Base-by-base conservation (phyloP, 2,113 vertebrate genomes). In the Mesembrinibis cayennensis region DNA sequence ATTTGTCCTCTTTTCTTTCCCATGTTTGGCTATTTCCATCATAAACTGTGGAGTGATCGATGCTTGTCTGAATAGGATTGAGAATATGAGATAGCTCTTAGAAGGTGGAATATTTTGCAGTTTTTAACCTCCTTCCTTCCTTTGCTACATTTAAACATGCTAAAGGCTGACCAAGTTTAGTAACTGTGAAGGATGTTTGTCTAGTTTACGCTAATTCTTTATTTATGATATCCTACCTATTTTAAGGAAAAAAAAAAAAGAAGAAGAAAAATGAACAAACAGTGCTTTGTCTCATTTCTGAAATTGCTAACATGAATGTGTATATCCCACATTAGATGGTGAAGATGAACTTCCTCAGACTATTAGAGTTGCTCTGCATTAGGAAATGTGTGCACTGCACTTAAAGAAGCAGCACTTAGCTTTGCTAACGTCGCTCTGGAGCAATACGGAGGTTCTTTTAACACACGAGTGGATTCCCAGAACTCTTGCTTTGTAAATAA, bases 401-500 rank as follows among this genome's bases (percentile, higher is more conserved):
- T 78, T 94, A 92, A 90, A 91, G 86, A 95, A 96, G 73, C 76
- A 87, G 89, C 80, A 85, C 71, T 95, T 92, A 87, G 87, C 74
- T 92, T 80, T 91, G n/a, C 87, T 87, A 82, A 65, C 36, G 44
- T 89, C 2, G 2, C 30, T 67, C 34, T 94, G 81, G 70, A 96
- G 84, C 58, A 76, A 16, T 85, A 87, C 1, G 25, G 53, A 93
- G 65, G 52, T 92, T 95, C 81, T 89, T 80, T 73, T 85, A 92
- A 89, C 49, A 65, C 12, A 77, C 13, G 14, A 65, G 34, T 93
- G 71, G 76, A 82, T 97, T 97, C 96, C 89, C 94, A 95, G 95
- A 97, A 97, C 77, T 91, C 87, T 65, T 91, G 82, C 87, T 96
- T 91, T 96, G 94, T 95, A 97, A 96, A 97, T 91, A 96, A 94